Evolutionary conservation across 2,797 vertebrate genomes (phyloP).

Genomic region (Hyperoplus lanceolatus): DNA sequence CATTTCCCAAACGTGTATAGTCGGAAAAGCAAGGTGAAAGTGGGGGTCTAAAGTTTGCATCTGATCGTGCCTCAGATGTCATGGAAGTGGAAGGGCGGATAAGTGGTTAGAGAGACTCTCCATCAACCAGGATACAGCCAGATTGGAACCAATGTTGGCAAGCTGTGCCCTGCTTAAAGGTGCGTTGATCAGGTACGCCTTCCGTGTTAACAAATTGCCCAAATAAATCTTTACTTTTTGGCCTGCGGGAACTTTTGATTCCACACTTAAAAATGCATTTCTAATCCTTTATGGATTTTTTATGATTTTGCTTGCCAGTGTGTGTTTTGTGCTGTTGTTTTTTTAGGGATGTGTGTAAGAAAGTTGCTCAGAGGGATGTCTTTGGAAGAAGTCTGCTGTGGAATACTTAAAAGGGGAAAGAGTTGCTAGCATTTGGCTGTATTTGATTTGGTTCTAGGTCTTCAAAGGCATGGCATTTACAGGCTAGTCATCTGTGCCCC

Average conservation of each 20-base stretch:
- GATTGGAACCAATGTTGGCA: background rate
- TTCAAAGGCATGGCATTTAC: slow-evolving; percentile 75
- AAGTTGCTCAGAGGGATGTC: slow-evolving; percentile 44
- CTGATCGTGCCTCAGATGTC: slow-evolving; percentile 51
- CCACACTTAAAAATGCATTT: slow-evolving; percentile 35
- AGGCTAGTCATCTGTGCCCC: slow-evolving; percentile 56
- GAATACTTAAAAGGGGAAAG: slow-evolving; percentile 66
- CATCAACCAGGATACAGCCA: slow-evolving; percentile 28
- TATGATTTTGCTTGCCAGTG: slow-evolving; percentile 53
- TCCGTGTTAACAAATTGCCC: background rate
- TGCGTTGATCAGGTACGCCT: background rate
- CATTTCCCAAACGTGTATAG: slow-evolving; percentile 54
- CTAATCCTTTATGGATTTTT: slow-evolving; percentile 34
- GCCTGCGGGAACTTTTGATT: slow-evolving; percentile 16
- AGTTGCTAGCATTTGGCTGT: slow-evolving; percentile 54
- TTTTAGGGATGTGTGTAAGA: slow-evolving; percentile 36
- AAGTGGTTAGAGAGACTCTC: slow-evolving; percentile 38
- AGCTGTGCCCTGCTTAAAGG: background rate
- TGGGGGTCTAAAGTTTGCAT: slow-evolving; percentile 53
- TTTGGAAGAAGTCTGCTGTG: slow-evolving; percentile 42
- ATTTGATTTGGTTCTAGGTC: slow-evolving; percentile 57
- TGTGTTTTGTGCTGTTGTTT: slow-evolving; percentile 34
- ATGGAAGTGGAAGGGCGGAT: slow-evolving; percentile 46
- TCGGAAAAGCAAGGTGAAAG: slow-evolving; percentile 44
- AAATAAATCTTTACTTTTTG: slow-evolving; percentile 21